Conservation (phyloP, 2,113 vertebrate species). For the Amphiprion ocellaris region DNA sequence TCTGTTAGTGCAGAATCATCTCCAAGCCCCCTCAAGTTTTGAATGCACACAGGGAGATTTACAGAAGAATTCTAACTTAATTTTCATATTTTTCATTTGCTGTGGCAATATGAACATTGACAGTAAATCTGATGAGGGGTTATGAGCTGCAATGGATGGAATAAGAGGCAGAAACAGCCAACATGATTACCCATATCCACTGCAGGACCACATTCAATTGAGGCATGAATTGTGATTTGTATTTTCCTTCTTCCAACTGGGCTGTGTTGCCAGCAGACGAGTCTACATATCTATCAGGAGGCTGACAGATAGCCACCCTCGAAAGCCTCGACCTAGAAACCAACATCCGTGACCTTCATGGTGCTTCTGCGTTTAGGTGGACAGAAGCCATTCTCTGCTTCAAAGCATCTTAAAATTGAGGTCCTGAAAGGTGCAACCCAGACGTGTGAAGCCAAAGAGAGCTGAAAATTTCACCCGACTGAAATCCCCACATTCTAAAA, state of each 20-base stretch:
- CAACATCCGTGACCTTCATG: constrained; percentile 64
- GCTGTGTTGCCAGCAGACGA: constrained; percentile 21
- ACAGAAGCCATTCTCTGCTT: constrained; percentile 80
- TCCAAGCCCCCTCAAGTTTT: constrained; percentile 11
- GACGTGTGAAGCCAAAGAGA: constrained; percentile 33
- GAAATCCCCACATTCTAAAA: constrained; percentile 40
- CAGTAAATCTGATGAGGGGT: background rate
- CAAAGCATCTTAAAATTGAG: constrained; percentile 78
- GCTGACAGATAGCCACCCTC: constrained; percentile 52
- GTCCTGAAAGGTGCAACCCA: constrained; percentile 70
- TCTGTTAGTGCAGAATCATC: constrained; percentile 5
- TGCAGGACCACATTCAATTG: constrained; percentile 3
- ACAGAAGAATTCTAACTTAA: background rate
- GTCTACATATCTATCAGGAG: constrained; percentile 59
- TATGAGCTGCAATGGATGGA: background rate
- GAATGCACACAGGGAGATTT: background rate
- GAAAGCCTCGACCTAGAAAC: constrained; percentile 50
- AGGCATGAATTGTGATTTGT: constrained; percentile 37
- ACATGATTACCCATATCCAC: constrained; percentile 13
- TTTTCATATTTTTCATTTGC: background rate
- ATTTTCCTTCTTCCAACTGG: constrained; percentile 28
- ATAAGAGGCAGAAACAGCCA: background rate
- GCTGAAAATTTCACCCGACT: constrained; percentile 37
- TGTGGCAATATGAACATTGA: background rate
- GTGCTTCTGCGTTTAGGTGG: constrained; percentile 60